phyloP scores from a whole-genome alignment of 2,888 invertebrate genomes.

The Altica lythri region DNA sequence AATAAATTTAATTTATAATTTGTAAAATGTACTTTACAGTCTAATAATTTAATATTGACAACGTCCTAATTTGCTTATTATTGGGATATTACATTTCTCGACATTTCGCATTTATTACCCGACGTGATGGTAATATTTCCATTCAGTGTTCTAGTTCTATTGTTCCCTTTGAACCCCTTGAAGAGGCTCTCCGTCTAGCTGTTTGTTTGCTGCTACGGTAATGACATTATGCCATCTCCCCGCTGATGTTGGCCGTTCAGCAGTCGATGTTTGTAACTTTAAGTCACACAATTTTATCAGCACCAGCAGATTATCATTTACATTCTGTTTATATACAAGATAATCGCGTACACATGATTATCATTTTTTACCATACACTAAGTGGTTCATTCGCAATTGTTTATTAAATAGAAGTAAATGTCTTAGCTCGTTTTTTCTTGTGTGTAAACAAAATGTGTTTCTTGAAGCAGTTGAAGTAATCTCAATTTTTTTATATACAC shows the following conservation, averaged over 20 bases:
- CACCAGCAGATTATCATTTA: no score
- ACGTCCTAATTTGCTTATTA: not conserved
- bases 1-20: no score
- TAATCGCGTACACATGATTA: no score
- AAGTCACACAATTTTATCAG: constrained; percentile 21
- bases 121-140: constrained; percentile 22
- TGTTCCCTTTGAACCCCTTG: constrained; percentile 32
- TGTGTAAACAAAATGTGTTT: no score
- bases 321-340: no score
- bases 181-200: constrained; percentile 40
- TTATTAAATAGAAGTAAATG: no score
- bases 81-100: no score
- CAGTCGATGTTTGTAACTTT: constrained; percentile 38
- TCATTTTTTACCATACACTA: no score
- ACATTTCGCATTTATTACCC: constrained; percentile 1
- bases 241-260: constrained; percentile 35
- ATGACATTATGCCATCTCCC: constrained; percentile 38
- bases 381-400: not conserved
- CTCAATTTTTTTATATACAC: no score
- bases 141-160: constrained; percentile 29
- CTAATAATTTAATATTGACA: not conserved
- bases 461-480: no score
- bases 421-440: no score
- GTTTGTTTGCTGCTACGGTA: constrained; percentile 39
- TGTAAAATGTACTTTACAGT: no score